These are phyloP conservation scores for Candidula unifasciata DNA, from an alignment of 2,888 invertebrate genomes.

Conservation along the genomic window DNA sequence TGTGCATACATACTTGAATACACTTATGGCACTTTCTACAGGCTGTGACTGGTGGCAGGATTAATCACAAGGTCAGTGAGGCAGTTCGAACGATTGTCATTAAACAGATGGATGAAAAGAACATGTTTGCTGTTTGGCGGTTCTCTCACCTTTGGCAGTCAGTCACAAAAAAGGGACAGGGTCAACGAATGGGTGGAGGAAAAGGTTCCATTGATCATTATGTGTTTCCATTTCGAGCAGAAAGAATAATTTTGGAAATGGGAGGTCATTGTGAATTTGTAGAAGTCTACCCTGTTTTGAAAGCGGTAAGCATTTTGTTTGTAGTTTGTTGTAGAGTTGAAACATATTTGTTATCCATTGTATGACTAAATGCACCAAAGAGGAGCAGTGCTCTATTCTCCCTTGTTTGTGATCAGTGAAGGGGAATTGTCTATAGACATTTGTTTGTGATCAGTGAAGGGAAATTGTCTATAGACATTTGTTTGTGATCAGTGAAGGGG, in stretches of 20 bases:
- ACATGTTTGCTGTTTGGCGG: constrained; percentile 96
- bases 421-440: too few relatives aligned
- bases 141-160: constrained; percentile 97
- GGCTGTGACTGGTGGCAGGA: constrained; percentile 90
- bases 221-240: constrained; percentile 93
- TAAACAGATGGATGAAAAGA: constrained; percentile 86
- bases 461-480: too few relatives aligned
- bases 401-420: too few relatives aligned
- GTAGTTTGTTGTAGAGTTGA: not conserved
- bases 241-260: constrained; percentile 94
- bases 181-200: constrained; percentile 96
- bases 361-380: too few relatives aligned
- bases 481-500: too few relatives aligned
- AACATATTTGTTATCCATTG: too few relatives aligned
- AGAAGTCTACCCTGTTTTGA: constrained; percentile 78
- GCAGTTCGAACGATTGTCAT: constrained; percentile 89
- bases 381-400: too few relatives aligned
- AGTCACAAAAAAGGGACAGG: constrained; percentile 86
- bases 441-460: too few relatives aligned
- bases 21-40: constrained; percentile 75
- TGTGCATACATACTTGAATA: not conserved
- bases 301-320: constrained; percentile 58
- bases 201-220: constrained; percentile 97
- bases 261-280: constrained; percentile 92
- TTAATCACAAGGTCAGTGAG: constrained; percentile 90